Base-by-base conservation (phyloP, 2,113 vertebrate genomes). In the Eurystomus gularis region DNA sequence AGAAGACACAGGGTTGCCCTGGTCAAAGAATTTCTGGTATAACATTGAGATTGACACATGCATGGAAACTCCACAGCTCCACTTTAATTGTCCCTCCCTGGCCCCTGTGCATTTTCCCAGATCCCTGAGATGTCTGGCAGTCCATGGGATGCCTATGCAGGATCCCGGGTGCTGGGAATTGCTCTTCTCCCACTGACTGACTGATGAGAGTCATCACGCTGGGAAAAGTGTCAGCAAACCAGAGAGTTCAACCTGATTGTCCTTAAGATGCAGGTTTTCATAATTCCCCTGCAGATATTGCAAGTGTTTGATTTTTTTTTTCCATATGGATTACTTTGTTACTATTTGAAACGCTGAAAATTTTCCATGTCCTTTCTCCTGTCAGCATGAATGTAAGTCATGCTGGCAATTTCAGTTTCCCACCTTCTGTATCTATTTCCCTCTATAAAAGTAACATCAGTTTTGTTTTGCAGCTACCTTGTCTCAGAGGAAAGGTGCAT, bases 311-410 rank as follows among this genome's bases (percentile, higher is more conserved):
- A 15, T 15, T 31, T 65, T 77, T 15, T 31, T 65, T 77, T 75
- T 13, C 18, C 9, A 4, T 44, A 12, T 62, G 17, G 19, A 58
- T 79, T 78, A 24, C 15, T 77, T 83, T 77, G 11, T 64, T 82
- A 0, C 17, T 76, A 84, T 76, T 78, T 52, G 25, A n/a, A 84
- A 66, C 24, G 26, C 1, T 39, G 52, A 90, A 42, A 40, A 42
- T 62, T 71, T 78, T 60, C 48, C 52, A 46, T 6, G 10, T 42
- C 23, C 33, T 94, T 90, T 88, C 35, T 51, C 16, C 35, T 80
- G 33, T 35, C 3, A 1, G 17, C 35, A 68, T 20, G 54, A 54
- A 37, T 17, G 39, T 51, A 71, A 39, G 8, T 49, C 1, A 0
- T 31, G 55, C 23, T 79, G 61, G 28, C 29, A 49, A 5, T 86